phyloP scores from a whole-genome alignment of 2,797 vertebrate genomes.

The Arnoldichthys spilopterus region DNA sequence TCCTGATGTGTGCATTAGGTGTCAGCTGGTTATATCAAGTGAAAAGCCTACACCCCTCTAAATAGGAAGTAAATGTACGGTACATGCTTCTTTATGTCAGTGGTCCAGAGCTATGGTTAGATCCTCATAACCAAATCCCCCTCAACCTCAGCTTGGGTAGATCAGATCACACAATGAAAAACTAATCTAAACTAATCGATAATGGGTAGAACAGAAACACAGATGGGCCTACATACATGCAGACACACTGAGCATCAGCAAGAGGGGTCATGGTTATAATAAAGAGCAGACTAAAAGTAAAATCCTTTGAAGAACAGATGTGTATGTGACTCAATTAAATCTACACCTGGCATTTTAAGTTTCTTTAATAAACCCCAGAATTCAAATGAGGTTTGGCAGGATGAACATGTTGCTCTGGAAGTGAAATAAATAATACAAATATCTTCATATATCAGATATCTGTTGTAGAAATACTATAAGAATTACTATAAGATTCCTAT shows the following conservation, averaged over 20 bases:
- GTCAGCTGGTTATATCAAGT: too few species aligned
- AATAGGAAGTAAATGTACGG: too few species aligned
- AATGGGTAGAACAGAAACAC: neutral
- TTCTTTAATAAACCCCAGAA: conserved; percentile 43
- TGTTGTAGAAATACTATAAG: too few species aligned
- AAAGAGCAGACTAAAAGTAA: conserved; percentile 48
- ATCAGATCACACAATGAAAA: neutral
- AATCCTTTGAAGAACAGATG: conserved; percentile 59
- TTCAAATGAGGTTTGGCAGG: neutral
- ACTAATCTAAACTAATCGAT: neutral
- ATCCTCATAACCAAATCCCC: neutral
- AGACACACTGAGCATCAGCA: conserved; percentile 49
- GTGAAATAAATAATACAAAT: conserved; percentile 14
- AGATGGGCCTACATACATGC: conserved; percentile 23
- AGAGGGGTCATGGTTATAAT: conserved; percentile 46
- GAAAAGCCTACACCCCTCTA: too few species aligned
- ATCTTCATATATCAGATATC: too few species aligned
- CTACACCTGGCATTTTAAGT: conserved; percentile 64
- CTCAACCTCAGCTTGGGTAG: neutral
- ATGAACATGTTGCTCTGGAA: neutral
- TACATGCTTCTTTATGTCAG: too few species aligned
- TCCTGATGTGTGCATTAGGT: neutral
- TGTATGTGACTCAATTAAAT: conserved; percentile 57
- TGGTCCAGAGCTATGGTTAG: neutral
- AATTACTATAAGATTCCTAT: too few species aligned